A percentile compares a stretch with the other conserved stretches of the same genome.
Conservation (phyloP, 2,113 vertebrate species). For the Halcyon malimbica region DNA sequence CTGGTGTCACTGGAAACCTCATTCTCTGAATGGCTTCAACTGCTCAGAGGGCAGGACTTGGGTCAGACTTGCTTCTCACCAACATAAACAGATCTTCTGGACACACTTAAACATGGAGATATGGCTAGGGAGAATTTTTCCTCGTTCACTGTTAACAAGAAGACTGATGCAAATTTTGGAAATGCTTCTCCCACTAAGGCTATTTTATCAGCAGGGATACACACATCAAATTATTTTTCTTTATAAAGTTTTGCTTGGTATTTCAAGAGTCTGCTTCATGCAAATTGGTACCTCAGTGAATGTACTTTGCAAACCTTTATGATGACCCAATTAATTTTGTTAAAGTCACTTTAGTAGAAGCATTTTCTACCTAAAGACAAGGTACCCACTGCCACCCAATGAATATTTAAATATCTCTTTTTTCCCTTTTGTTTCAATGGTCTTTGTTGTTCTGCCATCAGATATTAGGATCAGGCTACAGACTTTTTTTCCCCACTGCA, state of each 20-base stretch:
- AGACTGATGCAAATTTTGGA: background rate
- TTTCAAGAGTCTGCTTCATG: background rate
- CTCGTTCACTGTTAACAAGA: background rate
- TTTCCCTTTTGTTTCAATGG: background rate
- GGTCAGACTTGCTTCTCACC: background rate
- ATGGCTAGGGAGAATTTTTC: background rate
- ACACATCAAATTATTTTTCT: background rate
- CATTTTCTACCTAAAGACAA: background rate
- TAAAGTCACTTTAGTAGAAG: background rate
- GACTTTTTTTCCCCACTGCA: background rate
- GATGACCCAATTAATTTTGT: background rate
- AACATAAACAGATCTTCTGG: background rate
- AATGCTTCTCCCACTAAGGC: background rate
- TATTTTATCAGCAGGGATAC: background rate
- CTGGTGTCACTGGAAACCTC: no score
- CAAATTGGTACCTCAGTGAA: background rate
- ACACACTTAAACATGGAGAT: background rate
- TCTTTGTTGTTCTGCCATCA: background rate
- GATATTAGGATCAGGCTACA: background rate
- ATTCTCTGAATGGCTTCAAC: background rate
- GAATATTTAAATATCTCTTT: background rate
- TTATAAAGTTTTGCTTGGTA: background rate
- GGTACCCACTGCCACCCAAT: background rate
- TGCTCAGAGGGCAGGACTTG: background rate
- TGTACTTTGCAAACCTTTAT: background rate